These are phyloP conservation scores for Lycophotia porphyrea DNA, from an alignment of 2,888 invertebrate genomes.

Conservation along the genomic window DNA sequence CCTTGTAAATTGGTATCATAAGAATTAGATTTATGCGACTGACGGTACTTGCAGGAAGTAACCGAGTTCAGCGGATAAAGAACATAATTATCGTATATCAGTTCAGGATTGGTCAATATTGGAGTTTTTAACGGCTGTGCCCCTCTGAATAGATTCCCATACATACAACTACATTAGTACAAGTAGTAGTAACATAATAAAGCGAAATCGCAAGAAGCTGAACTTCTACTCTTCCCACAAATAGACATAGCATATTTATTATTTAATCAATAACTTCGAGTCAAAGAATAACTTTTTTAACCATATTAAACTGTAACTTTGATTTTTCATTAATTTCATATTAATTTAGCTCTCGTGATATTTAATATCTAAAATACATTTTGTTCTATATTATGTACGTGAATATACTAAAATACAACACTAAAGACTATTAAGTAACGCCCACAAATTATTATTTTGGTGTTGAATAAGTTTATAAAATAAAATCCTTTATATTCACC, in stretches of 20 bases:
- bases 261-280: slow-evolving; percentile 49
- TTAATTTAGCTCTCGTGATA: slow-evolving; percentile 57
- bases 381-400: slow-evolving; percentile 66
- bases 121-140: slow-evolving; percentile 5
- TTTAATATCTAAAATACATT: slow-evolving; percentile 67
- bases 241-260: slow-evolving; percentile 44
- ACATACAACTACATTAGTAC: slow-evolving; percentile 28
- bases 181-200: slow-evolving; percentile 36
- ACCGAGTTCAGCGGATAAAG: slow-evolving; percentile 19
- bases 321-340: slow-evolving; percentile 51
- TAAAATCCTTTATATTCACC: slow-evolving; percentile 45
- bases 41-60: slow-evolving; percentile 27
- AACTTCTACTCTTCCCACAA: slow-evolving; percentile 21
- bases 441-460: slow-evolving; percentile 52
- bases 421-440: slow-evolving; percentile 66
- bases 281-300: slow-evolving; percentile 54
- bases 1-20: slow-evolving; percentile 46
- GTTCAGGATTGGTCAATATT: slow-evolving; percentile 13
- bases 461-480: slow-evolving; percentile 50
- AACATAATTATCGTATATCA: not conserved
- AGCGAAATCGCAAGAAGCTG: slow-evolving; percentile 34
- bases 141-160: slow-evolving; percentile 15
- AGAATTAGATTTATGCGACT: slow-evolving; percentile 56
- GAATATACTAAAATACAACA: slow-evolving; percentile 61
- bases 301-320: slow-evolving; percentile 54